Conservation (phyloP, 2,888 invertebrate genomes). For the Drosophila multiciliata region DNA sequence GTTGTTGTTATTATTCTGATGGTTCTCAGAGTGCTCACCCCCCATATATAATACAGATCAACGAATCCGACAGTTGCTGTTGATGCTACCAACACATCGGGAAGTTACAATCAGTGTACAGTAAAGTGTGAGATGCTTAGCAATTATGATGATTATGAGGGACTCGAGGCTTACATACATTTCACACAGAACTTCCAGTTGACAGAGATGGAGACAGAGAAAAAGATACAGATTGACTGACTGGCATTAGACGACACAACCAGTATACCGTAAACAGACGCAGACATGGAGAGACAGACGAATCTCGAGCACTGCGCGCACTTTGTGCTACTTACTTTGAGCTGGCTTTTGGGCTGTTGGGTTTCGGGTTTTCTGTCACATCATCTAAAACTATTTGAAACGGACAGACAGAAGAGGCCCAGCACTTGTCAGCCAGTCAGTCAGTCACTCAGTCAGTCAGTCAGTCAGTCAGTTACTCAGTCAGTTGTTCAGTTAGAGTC, state of each 20-base stretch:
- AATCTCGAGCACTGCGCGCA: conserved; percentile 37
- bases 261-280: conserved; percentile 51
- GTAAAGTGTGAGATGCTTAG: conserved; percentile 70
- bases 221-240: conserved; percentile 10
- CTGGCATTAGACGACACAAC: conserved; percentile 47
- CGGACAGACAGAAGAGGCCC: conserved; percentile 37
- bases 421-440: conserved; percentile 50
- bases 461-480: conserved; percentile 29
- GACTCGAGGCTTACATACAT: conserved; percentile 32
- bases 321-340: conserved; percentile 62
- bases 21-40: conserved; percentile 22
- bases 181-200: conserved; percentile 40
- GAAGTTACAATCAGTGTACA: conserved; percentile 66
- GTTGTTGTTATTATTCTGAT: conserved; percentile 9
- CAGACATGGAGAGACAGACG: conserved; percentile 12
- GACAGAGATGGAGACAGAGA: conserved; percentile 7
- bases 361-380: conserved; percentile 70
- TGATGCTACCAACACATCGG: conserved; percentile 26
- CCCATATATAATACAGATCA: conserved; percentile 48
- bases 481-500: conserved; percentile 57
- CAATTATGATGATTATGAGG: conserved; percentile 67
- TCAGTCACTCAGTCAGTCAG: conserved; percentile 24
- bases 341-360: conserved; percentile 27
- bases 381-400: conserved; percentile 69
- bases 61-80: conserved; percentile 32